A percentile compares a stretch with the other conserved stretches of the same genome.
Evolutionary conservation across 1,140 invertebrate species (phyloP).

Genomic region (Cyclina sinensis): DNA sequence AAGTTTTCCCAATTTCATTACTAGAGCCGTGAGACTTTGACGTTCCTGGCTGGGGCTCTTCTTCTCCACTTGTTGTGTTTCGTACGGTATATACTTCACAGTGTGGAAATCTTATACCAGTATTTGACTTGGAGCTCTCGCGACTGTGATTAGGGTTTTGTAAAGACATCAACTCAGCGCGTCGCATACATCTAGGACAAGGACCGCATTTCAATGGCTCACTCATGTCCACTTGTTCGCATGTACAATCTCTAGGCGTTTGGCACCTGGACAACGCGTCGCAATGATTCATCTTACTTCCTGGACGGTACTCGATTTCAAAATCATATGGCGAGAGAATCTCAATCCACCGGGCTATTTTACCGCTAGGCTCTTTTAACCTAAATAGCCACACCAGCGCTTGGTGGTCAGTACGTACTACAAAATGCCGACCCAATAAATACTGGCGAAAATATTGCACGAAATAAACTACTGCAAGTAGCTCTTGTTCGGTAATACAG

Average conservation of each 20-base stretch:
- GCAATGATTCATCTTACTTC: slow-evolving; percentile 70
- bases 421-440: slow-evolving; percentile 68
- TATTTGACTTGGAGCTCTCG: background rate
- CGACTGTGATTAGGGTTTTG: background rate
- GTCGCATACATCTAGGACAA: background rate
- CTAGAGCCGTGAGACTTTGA: too few relatives aligned
- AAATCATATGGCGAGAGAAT: slow-evolving; percentile 74
- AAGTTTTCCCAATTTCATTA: too few relatives aligned
- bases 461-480: slow-evolving; percentile 68
- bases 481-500: slow-evolving; percentile 75
- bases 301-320: slow-evolving; percentile 73
- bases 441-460: slow-evolving; percentile 71
- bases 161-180: background rate
- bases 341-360: slow-evolving; percentile 76
- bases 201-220: slow-evolving; percentile 48
- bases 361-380: slow-evolving; percentile 66
- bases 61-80: too few relatives aligned
- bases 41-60: too few relatives aligned
- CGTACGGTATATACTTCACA: too few relatives aligned
- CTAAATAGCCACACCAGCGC: slow-evolving; percentile 70
- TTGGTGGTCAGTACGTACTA: slow-evolving; percentile 71
- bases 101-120: too few relatives aligned
- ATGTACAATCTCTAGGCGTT: slow-evolving; percentile 38
- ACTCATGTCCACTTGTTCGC: slow-evolving; percentile 14
- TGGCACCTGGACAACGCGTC: slow-evolving; percentile 72